A percentile compares a stretch with the other conserved stretches of the same genome.
These are phyloP conservation scores for Megalops atlanticus DNA, from an alignment of 2,113 vertebrate genomes.

Conservation along the genomic window DNA sequence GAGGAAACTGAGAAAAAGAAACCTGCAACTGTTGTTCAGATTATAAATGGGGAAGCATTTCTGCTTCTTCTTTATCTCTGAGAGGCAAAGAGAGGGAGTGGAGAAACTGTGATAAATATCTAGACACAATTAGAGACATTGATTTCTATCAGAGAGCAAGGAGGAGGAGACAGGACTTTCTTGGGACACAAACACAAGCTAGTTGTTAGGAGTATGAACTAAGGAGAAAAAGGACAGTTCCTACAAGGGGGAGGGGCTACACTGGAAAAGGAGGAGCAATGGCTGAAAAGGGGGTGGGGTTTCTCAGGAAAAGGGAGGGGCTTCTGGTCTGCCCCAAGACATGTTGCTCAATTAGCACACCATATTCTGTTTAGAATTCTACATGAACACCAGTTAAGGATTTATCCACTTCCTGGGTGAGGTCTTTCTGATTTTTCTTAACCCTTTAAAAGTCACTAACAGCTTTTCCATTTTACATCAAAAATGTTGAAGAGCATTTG, in stretches of 20 bases:
- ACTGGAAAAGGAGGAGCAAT: no score
- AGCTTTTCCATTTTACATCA: background rate
- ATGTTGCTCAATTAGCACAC: background rate
- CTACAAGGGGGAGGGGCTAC: no score
- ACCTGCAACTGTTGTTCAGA: background rate
- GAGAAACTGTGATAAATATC: no score
- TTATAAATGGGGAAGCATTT: background rate
- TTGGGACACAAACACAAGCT: no score
- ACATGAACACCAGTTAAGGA: background rate
- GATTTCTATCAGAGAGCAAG: no score
- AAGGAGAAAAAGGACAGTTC: no score
- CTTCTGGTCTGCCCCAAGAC: background rate
- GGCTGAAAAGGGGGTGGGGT: no score
- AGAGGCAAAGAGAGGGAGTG: no score
- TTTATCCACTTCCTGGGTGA: background rate
- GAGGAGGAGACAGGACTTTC: no score
- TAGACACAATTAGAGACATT: no score
- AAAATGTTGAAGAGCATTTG: background rate
- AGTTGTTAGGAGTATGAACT: no score
- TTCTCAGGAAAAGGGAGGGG: no score
- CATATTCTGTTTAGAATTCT: background rate
- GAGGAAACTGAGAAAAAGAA: background rate
- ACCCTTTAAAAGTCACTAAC: background rate
- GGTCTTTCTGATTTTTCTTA: background rate
- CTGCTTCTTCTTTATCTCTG: background rate